A percentile compares a stretch with the other conserved stretches of the same genome.
Conservation (phyloP, 2,113 vertebrate species). For the Mohoua ochrocephala region DNA sequence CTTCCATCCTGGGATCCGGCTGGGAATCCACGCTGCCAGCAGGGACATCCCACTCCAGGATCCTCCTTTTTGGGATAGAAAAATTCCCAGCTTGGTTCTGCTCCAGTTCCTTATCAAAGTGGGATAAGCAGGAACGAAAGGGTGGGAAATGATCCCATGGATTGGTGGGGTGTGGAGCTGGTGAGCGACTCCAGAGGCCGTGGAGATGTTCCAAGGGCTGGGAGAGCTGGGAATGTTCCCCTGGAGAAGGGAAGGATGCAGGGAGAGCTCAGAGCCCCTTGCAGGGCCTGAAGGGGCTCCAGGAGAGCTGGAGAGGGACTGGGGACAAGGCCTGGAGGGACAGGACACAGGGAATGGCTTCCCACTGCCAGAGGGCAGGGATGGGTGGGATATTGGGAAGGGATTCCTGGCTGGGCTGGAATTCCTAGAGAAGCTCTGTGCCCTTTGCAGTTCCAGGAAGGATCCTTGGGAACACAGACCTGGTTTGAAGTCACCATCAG, state of each 20-base stretch:
- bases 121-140: not conserved
- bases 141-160: too few relatives aligned
- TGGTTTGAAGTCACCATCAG: fast-evolving
- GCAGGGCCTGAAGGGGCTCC: not conserved
- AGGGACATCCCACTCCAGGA: not conserved
- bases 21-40: not conserved
- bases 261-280: not conserved
- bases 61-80: not conserved
- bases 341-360: not conserved
- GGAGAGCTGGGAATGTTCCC: too few relatives aligned
- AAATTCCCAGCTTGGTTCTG: slow-evolving; percentile 5
- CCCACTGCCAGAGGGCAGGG: not conserved
- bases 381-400: not conserved
- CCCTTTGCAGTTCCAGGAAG: not conserved
- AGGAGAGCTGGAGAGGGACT: not conserved
- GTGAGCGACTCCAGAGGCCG: too few relatives aligned
- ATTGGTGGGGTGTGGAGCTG: too few relatives aligned
- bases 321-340: not conserved
- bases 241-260: not conserved
- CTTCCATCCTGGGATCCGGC: not conserved
- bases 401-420: not conserved
- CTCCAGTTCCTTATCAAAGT: not conserved
- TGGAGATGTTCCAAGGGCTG: too few relatives aligned
- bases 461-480: not conserved
- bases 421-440: not conserved